Evolutionary conservation across 2,797 vertebrate species (phyloP).

Genomic region (Sebastes wilsoni): DNA sequence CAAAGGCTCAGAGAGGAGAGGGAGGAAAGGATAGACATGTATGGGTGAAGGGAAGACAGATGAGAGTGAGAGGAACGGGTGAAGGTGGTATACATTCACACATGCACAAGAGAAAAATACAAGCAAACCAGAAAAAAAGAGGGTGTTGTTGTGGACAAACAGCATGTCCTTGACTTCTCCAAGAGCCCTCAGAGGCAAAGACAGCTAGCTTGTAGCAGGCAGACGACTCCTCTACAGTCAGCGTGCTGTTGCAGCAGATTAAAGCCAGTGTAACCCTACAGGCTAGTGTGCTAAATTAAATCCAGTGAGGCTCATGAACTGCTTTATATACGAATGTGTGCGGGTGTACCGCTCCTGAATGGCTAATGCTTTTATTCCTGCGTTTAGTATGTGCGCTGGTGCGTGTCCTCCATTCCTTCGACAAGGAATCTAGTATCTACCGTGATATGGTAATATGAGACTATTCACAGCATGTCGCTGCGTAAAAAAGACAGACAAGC

Average conservation of each 20-base stretch:
- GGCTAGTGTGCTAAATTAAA: slow-evolving; percentile 37
- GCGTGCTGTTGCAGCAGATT: slow-evolving; percentile 9
- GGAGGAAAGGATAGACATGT: not conserved
- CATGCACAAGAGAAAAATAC: not conserved
- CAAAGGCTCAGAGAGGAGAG: slow-evolving; percentile 5
- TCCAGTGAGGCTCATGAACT: slow-evolving; percentile 18
- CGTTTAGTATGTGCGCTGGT: not conserved
- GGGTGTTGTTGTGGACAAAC: slow-evolving; percentile 1
- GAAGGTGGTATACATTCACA: not conserved
- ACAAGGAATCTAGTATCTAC: slow-evolving; percentile 15
- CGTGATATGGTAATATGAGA: not conserved
- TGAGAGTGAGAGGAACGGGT: not conserved
- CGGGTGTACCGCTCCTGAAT: not conserved
- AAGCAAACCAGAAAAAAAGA: not conserved
- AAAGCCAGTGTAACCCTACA: slow-evolving; percentile 38
- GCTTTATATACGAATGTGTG: slow-evolving; percentile 5
- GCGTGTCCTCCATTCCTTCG: not conserved
- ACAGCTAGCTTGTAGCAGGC: slow-evolving; percentile 9
- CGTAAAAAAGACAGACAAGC: slow-evolving; percentile 3
- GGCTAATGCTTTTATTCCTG: not conserved
- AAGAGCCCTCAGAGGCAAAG: slow-evolving; percentile 26
- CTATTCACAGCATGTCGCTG: not conserved
- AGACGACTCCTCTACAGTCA: slow-evolving; percentile 7
- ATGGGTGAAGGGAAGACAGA: not conserved
- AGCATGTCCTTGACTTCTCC: slow-evolving; percentile 23